Evolutionary conservation across 23 tunicate genomes (phyloP), one percentile per base, ranked within the genome.

Genomic region (Corella eumyota): DNA sequence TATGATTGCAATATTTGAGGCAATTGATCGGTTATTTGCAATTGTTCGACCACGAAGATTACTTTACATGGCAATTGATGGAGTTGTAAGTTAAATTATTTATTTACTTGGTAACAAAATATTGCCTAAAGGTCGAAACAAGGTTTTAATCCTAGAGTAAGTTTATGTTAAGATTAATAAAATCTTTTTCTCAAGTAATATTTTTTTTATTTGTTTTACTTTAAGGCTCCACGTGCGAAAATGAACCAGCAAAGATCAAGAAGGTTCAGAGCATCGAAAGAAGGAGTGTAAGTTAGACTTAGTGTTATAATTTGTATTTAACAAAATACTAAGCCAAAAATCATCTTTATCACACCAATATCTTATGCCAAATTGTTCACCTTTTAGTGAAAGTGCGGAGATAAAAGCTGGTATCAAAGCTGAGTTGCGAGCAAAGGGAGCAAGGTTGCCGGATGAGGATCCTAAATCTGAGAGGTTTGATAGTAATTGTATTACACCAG

Each of bases 211-310:
- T n/a, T n/a, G n/a, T n/a, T n/a, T n/a, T n/a, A n/a, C n/a, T n/a
- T n/a, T 50, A 29, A 79, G 82, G 97, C 98, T n/a, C 98, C 98
- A 0, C 73, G 98, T 24, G 98, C 98, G n/a, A 92, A 92, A 56
- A 92, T 92, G 98, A 92, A 92, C 48, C 98, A 92, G 37, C 98
- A 92, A 61, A 56, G 98, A 50, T 92, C 98, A 25, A 58, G 98
- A 65, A 67, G 98, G 26, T 92, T 92, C 71, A 75, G 98, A 48
- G 93, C 98, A 33, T 76, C 98, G 4, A 92, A 92, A 58, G 98
- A 92, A 44, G 67, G 86, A 56, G 78, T 63, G 94, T 84, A 52
- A 70, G 78, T 70, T 36, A 22, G 23, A 51, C 57, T 51, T 6
- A 51, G 6, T 51, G 57, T 27, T 11, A 40, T 11, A 11, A 40